These are phyloP conservation scores for Brachypteracias leptosomus DNA, from an alignment of 2,113 vertebrate species.

Conservation along the genomic window DNA sequence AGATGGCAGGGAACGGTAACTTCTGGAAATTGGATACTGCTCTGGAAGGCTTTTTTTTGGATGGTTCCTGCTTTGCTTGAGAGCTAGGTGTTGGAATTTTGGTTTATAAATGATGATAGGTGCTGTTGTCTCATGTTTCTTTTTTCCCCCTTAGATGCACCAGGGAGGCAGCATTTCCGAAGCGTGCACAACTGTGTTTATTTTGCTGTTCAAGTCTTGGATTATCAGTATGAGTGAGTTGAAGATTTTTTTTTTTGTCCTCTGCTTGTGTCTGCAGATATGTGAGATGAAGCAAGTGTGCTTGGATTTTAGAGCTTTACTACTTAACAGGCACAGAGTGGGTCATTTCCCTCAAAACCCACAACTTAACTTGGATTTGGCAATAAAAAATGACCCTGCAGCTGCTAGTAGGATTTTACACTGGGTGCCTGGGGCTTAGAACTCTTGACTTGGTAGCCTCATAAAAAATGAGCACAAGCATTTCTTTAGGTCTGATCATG, in stretches of 20 bases:
- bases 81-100: neutral
- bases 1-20: neutral
- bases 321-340: neutral
- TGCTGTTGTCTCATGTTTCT: neutral
- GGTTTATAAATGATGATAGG: neutral
- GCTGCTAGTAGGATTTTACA: neutral
- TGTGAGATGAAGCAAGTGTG: neutral
- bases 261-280: neutral
- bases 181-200: conserved; percentile 95
- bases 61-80: neutral
- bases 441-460: neutral
- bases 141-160: conserved; percentile 70
- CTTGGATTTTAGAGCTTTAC: neutral
- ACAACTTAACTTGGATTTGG: neutral
- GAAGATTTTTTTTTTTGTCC: neutral
- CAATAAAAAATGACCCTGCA: neutral
- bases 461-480: neutral
- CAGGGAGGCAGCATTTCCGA: conserved; percentile 83
- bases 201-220: conserved; percentile 91
- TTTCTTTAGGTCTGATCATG: neutral
- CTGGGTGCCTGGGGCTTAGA: neutral
- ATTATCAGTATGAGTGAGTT: conserved; percentile 92
- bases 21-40: neutral
- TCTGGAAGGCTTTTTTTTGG: neutral
- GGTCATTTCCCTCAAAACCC: neutral